Evolutionary conservation across 2,113 vertebrate genomes (phyloP), one percentile per base, ranked within the genome.

Genomic region (Apodemus sylvaticus): DNA sequence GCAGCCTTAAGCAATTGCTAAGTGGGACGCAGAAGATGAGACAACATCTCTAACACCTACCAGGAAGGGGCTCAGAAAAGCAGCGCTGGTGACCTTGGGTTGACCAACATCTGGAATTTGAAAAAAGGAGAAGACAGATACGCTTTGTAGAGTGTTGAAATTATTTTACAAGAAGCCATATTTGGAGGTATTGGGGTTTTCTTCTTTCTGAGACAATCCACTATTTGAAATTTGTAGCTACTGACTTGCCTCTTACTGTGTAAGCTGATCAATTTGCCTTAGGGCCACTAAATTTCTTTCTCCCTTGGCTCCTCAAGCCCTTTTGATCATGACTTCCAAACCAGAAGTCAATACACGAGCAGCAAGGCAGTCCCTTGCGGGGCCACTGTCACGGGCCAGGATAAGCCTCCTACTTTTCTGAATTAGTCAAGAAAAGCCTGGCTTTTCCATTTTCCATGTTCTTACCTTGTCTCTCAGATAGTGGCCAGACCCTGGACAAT

Each of bases 121-220:
- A 70, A 42, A 79, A 79, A 92, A 58, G 22, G 70, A 95, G 39
- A 60, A 62, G 55, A 86, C 29, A 66, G 5, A 26, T 83, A 9
- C 4, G 5, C 70, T 77, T 55, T 39, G 29, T n/a, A 34, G 4
- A 79, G 86, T 45, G 81, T 64, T 94, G 81, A 86, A 90, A 77
- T 88, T 85, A 88, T 66, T 85, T 22, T 73, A 87, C 85, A 87
- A 74, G 42, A 96, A 94, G 29, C n/a, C 29, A 79, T 16, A 62
- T 20, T 31, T 48, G 31, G 8, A 5, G 3, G 22, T 22, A 19
- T 2, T 83, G 51, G 34, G 4, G 12, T 29, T 89, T 86, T 68
- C 48, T 51, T 29, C 20, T 81, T 86, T 79, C 74, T 68, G 68
- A 96, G 16, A 96, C 11, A 92, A 42, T 68, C 19, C 2, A 5